These are phyloP conservation scores for Dendroctonus ponderosae DNA, from an alignment of 1,140 invertebrate species.

Conservation along the genomic window DNA sequence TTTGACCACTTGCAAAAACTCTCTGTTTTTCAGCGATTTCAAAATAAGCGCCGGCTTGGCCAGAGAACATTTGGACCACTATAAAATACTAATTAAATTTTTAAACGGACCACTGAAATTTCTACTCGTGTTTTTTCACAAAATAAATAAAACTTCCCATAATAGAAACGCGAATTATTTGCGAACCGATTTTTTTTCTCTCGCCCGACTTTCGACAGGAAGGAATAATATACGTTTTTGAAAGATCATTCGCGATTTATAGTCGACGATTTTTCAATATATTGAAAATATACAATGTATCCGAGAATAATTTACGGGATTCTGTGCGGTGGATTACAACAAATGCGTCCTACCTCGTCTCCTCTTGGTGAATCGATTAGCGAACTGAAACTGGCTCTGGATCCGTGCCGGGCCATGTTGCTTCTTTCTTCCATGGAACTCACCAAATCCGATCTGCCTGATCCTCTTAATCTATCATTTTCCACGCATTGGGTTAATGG, in stretches of 20 bases:
- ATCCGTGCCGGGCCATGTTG: conserved; percentile 59
- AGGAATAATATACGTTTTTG: not conserved
- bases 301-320: conserved; percentile 17
- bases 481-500: conserved; percentile 77
- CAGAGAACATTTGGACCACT: conserved; percentile 21
- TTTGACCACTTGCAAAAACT: conserved; percentile 12
- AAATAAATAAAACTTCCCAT: conserved; percentile 29
- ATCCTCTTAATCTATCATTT: conserved; percentile 63
- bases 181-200: not conserved
- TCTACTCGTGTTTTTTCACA: conserved; percentile 28
- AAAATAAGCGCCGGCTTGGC: conserved; percentile 18
- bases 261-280: no score
- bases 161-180: conserved; percentile 29
- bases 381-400: conserved; percentile 68
- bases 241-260: no score
- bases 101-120: conserved; percentile 27
- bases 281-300: conserved; percentile 10
- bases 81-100: conserved; percentile 32
- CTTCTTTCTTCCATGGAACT: conserved; percentile 39
- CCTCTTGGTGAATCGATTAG: conserved; percentile 60
- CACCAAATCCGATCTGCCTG: conserved; percentile 41
- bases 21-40: conserved; percentile 22
- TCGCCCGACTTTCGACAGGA: not conserved
- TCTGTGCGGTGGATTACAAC: not conserved
- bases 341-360: conserved; percentile 59